phyloP scores from a whole-genome alignment of 2,888 invertebrate species.

The Seira sanloemensis region DNA sequence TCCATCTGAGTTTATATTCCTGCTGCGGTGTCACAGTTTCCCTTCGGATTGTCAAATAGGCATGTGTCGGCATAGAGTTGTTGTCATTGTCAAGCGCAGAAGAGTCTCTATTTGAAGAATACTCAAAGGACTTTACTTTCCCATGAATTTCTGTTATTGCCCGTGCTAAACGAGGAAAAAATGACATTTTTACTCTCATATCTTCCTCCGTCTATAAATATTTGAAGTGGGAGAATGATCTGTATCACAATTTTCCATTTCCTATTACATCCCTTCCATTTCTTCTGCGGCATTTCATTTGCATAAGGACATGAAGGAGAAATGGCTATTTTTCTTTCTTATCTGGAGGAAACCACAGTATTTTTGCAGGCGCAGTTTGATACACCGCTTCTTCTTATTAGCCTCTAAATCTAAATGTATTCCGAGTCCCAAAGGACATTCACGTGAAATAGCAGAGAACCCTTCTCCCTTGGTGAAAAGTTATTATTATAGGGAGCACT shows the following conservation, averaged over 20 bases:
- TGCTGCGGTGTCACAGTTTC: too few relatives aligned
- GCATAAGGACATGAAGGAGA: not conserved
- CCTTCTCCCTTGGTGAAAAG: not conserved
- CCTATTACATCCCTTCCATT: not conserved
- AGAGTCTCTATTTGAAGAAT: too few relatives aligned
- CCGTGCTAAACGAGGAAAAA: not conserved
- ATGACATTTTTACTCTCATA: not conserved
- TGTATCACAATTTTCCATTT: not conserved
- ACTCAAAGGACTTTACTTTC: too few relatives aligned
- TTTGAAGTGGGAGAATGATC: not conserved
- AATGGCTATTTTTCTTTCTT: not conserved
- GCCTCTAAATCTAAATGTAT: not conserved
- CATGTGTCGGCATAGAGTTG: too few relatives aligned
- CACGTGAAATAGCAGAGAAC: not conserved
- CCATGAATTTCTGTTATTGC: too few relatives aligned
- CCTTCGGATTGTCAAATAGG: too few relatives aligned
- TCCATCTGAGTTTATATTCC: too few relatives aligned
- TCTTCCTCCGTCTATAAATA: not conserved
- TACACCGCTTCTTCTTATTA: too few relatives aligned
- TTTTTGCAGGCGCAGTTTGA: too few relatives aligned
- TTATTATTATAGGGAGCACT: not conserved
- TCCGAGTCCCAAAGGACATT: not conserved
- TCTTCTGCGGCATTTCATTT: not conserved
- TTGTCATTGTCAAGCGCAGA: too few relatives aligned
- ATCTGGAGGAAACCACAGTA: too few relatives aligned